phyloP scores from a whole-genome alignment of 1,140 invertebrate species.

The Linepithema humile region DNA sequence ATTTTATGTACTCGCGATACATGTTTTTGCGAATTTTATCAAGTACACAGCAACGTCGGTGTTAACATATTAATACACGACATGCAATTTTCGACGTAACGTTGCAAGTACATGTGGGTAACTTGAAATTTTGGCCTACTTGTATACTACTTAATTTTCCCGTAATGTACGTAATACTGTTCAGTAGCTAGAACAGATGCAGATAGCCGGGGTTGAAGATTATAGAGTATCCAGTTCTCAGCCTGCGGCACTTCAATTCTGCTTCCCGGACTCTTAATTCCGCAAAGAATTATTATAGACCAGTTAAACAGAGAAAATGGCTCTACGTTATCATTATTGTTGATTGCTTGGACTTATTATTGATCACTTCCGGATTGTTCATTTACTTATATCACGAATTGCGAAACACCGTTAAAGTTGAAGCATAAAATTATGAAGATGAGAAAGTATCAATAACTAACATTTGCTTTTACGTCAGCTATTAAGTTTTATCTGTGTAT shows the following conservation, averaged over 20 bases:
- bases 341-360: constrained; percentile 11
- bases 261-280: neutral
- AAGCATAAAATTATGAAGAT: neutral
- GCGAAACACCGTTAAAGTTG: constrained; percentile 21
- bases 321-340: constrained; percentile 4
- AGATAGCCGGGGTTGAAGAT: constrained; percentile 23
- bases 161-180: constrained; percentile 17
- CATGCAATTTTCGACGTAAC: neutral
- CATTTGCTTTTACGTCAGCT: neutral
- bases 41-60: neutral
- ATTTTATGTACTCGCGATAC: neutral
- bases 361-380: constrained; percentile 40
- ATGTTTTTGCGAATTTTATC: neutral
- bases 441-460: constrained; percentile 1
- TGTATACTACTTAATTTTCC: neutral
- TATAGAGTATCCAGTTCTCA: neutral
- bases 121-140: constrained; percentile 22
- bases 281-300: neutral
- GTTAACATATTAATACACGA: neutral
- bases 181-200: neutral
- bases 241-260: neutral
- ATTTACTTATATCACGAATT: constrained; percentile 12
- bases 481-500: neutral
- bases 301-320: constrained; percentile 2
- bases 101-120: no score